A percentile compares a stretch with the other conserved stretches of the same genome.
phyloP scores from a whole-genome alignment of 2,888 invertebrate genomes.

The Mycalesis mineus region DNA sequence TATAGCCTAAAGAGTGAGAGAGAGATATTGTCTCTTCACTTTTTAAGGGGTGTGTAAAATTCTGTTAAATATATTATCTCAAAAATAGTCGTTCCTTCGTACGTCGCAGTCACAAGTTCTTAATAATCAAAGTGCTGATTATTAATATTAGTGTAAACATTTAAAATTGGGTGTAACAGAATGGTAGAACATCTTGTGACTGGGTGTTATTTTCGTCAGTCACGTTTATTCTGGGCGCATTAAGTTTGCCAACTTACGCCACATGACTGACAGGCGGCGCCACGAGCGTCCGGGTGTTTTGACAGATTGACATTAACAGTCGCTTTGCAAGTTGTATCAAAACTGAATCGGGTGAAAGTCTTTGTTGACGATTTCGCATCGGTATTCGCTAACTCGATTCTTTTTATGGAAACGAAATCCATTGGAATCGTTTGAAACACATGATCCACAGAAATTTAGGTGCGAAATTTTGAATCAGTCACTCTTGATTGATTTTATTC shows the following conservation, averaged over 20 bases:
- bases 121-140: no score
- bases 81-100: no score
- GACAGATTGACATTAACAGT: neutral
- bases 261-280: neutral
- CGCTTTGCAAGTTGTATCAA: neutral
- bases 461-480: no score
- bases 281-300: neutral
- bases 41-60: no score
- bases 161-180: neutral
- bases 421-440: no score
- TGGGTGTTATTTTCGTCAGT: neutral
- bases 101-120: no score
- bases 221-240: neutral
- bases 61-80: no score
- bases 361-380: neutral
- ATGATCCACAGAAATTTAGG: no score
- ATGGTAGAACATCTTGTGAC: neutral
- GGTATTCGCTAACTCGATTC: neutral
- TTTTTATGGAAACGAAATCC: no score
- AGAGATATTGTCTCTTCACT: no score
- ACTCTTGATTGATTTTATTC: no score
- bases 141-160: neutral
- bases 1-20: no score
- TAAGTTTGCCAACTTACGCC: neutral
- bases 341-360: neutral